Base-by-base conservation (phyloP, 2,113 vertebrate species). In the Columba janthina region DNA sequence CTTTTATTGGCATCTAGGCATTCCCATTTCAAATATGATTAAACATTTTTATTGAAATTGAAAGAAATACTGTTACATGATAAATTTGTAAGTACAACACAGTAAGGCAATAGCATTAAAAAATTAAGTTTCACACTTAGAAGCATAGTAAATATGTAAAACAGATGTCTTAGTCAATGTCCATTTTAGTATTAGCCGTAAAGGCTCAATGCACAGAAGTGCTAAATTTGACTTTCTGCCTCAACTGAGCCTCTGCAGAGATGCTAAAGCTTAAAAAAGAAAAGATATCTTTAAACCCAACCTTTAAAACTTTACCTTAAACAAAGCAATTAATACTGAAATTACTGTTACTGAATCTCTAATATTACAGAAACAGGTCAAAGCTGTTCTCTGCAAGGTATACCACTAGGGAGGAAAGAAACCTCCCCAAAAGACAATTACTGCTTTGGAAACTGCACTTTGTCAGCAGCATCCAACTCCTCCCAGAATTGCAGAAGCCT, bases 271-370 rank as follows among this genome's bases (percentile, higher is more conserved):
- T 82, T 48, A 38, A 70, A 70, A 62, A 29, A 44, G 8, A 17
- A 17, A n/a, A 53, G 0, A 76, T 6, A 17, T 54, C 46, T 71
- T 86, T 25, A 83, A 58, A 79, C n/a, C 70, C 42, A 2, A 42
- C 38, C 28, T 77, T 81, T 62, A 57, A 17, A 81, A 89, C 46
- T 88, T 89, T 89, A 78, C 40, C 18, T 74, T 48, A 65, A 71
- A 65, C n/a, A 93, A 85, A 74, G 14, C 5, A 86, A 93, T 89
- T 72, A 94, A 85, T 74, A 89, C n/a, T 83, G 34, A 92, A 87
- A 22, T 50, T 79, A 69, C 34, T 57, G 18, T 80, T 71, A 91
- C 3, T 71, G 74, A 85, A 91, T 85, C 46, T 46, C 38, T 60
- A 85, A 7, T 91, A 87, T 42, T 72, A 75, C 0, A 92, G 32